Evolutionary conservation across 2,888 invertebrate species (phyloP), one percentile per base, ranked within the genome.

Genomic region (Xylota sylvarum): DNA sequence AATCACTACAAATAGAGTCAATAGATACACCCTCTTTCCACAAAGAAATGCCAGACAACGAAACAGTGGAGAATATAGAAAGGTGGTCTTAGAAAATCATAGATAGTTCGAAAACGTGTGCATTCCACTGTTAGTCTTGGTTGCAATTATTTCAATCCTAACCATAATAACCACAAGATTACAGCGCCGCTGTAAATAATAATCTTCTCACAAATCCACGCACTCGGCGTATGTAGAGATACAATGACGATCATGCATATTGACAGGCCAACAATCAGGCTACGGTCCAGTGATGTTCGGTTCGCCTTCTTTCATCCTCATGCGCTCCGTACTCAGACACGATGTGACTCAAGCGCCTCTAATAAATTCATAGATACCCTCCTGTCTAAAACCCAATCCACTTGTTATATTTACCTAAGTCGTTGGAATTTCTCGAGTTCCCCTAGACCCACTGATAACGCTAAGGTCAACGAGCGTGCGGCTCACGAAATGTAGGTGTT

Each of bases 251-350:
- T 67, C 52, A 80, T 74, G 40, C 43, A 50, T 60, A 67, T 67
- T 80, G 67, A 67, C 80, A 67, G 80, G 67, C 67, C 35, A 74
- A 76, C 74, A 67, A 74, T 80, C 60, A 67, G 23, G 40, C 58
- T 50, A 43, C 40, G 27, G 32, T 23, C 37, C 58, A 12, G 48
- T 50, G 64, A 37, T 40, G 62, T 40, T 78, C 30, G 7, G 35
- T 70, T 69, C 0, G 9, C 17, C 55, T 43, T 30, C 19, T 60
- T 60, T 50, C 46, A 35, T 52, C 23, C 40, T 23, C 52, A 7
- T 40, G 4, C 2, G 37, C n/a, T 37, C 37, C 55, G 4, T 1
- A 64, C 60, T 43, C 17, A 55, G 17, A 32, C 70, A 9, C 7
- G 60, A 46, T 32, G 30, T 37, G 50, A 67, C 67, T 67, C 67